Conservation (phyloP, 2,113 vertebrate species). For the Callospermophilus lateralis region DNA sequence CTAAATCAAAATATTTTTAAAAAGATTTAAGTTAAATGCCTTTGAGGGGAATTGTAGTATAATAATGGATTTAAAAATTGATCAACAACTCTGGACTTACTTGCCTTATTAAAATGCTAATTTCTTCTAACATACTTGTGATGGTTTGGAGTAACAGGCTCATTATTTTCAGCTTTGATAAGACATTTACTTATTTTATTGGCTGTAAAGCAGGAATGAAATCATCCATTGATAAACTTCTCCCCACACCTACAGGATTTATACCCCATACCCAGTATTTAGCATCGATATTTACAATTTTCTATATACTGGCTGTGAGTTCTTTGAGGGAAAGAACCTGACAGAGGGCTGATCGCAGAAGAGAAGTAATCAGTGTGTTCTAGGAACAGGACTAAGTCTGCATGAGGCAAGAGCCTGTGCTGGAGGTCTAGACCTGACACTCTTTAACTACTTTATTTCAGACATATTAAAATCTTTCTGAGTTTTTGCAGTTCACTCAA, state of each 20-base stretch:
- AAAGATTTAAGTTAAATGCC: not conserved
- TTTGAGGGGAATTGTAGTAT: not conserved
- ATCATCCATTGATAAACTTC: constrained; percentile 13
- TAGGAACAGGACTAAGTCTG: not conserved
- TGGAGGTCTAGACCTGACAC: not conserved
- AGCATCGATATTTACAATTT: not conserved
- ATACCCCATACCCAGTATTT: not conserved
- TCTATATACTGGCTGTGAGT: not conserved
- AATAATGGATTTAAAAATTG: constrained; percentile 25
- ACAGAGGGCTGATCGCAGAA: not conserved
- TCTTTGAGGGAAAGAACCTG: not conserved
- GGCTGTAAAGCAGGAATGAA: not conserved
- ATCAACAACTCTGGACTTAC: not conserved
- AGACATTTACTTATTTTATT: not conserved
- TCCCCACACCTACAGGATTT: not conserved
- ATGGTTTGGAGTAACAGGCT: not conserved
- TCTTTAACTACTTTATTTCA: not conserved
- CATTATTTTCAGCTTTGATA: constrained; percentile 38
- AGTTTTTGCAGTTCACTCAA: not conserved
- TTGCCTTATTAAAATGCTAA: constrained; percentile 17
- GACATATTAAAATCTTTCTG: not conserved
- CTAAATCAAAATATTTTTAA: too few species aligned
- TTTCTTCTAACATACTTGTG: not conserved
- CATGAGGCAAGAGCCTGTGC: not conserved
- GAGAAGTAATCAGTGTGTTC: not conserved